Evolutionary conservation across 2,113 vertebrate species (phyloP).

Genomic region (Rhea americana): DNA sequence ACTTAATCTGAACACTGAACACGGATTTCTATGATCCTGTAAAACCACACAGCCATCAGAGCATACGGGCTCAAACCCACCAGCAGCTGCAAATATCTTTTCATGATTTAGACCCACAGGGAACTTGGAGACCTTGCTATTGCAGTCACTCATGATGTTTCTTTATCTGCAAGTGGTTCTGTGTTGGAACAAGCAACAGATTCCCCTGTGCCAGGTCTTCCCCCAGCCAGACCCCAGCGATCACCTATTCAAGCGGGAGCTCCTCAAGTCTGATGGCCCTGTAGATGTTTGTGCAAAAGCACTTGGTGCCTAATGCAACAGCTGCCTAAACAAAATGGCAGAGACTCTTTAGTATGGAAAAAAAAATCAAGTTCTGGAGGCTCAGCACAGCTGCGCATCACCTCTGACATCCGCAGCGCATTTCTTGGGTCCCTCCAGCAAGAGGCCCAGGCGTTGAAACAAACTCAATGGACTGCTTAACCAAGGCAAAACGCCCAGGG

Average conservation of each 20-base stretch:
- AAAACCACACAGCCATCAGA: background rate
- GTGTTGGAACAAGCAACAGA: background rate
- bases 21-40: background rate
- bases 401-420: background rate
- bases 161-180: background rate
- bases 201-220: background rate
- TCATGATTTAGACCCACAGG: background rate
- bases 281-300: background rate
- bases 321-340: background rate
- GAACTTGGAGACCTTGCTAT: background rate
- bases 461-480: background rate
- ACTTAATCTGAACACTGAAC: background rate
- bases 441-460: background rate
- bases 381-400: background rate
- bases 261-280: background rate
- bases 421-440: background rate
- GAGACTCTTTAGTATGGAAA: rapidly evolving
- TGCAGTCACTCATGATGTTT: background rate
- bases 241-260: background rate
- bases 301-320: background rate
- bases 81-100: background rate
- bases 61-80: background rate
- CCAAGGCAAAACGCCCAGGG: background rate
- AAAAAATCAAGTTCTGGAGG: too few relatives aligned
- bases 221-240: background rate